Evolutionary conservation across 2,888 invertebrate genomes (phyloP), one percentile per base, ranked within the genome.

Genomic region (Limnephilus auricula): DNA sequence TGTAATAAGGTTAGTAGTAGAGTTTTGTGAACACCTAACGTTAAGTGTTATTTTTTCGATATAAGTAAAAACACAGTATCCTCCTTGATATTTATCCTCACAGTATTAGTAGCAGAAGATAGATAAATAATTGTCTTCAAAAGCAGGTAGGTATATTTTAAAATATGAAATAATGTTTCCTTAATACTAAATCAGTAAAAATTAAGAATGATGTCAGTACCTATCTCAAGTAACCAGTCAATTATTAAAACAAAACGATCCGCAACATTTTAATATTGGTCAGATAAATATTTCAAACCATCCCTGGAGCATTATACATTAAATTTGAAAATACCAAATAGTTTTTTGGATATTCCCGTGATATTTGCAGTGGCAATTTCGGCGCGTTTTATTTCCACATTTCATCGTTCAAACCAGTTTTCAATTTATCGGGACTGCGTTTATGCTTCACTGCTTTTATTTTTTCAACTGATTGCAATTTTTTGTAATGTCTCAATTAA

Each of bases 331-430:
- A 65, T 65, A n/a, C 25, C 65, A 65, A 65, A 65, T 65, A 25
- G 25, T 45, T 45, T 45, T 65, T 65, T n/a, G 25, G 25, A n/a
- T 65, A 65, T 65, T 65, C 80, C 32, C 15, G 31, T 80, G 32
- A 80, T 80, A 80, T 80, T 80, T 80, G 80, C 80, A 80, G 15
- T 31, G 31, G 32, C 31, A 13, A 32, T 80, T 80, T 80, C 32
- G 31, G 18, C 32, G 31, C 32, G 80, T 80, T 80, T 80, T 85
- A 40, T 85, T 45, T 45, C 30, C 3, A 3, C 40, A 45, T 85
- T 85, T 45, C 85, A 85, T 40, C 85, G 45, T 31, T 85, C 85
- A 40, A 12, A 85, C 40, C 30, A 85, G 31, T 45, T 85, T 85
- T 85, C 85, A 85, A 85, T 85, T 85, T 50, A 85, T 85, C 30